These are phyloP conservation scores for Noctua comes DNA, from an alignment of 2,888 invertebrate species.

Conservation along the genomic window DNA sequence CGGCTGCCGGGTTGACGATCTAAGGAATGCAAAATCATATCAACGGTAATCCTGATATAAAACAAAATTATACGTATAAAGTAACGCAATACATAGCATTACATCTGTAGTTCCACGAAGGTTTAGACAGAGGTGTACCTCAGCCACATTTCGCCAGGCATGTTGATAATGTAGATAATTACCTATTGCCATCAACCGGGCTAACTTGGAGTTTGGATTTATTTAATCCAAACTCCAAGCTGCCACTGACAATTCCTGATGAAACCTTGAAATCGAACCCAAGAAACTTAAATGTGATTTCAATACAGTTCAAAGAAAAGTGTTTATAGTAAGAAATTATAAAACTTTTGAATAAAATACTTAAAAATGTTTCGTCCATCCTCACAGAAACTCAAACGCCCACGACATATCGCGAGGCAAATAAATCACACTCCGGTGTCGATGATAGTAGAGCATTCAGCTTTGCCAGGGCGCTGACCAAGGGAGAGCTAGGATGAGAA, in stretches of 20 bases:
- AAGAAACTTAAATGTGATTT: neutral
- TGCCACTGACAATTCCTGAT: neutral
- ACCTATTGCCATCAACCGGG: neutral
- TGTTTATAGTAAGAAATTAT: neutral
- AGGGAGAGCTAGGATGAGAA: no score
- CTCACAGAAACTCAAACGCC: no score
- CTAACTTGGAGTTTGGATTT: neutral
- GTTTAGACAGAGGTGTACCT: neutral
- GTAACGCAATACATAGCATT: neutral
- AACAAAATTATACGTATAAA: neutral
- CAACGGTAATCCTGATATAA: neutral
- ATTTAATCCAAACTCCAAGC: neutral
- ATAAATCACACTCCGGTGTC: no score
- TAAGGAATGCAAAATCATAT: conserved; percentile 52
- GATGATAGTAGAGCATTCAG: no score
- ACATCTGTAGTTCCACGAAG: neutral
- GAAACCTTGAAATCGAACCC: neutral
- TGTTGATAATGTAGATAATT: no score
- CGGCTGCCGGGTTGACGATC: conserved; percentile 76
- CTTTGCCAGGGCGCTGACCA: no score
- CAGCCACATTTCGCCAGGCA: no score
- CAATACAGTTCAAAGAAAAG: neutral
- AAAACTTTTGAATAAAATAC: no score
- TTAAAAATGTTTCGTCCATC: no score
- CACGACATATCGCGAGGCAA: no score